phyloP scores from a whole-genome alignment of 2,797 vertebrate genomes.

The Pachyuromys duprasi region DNA sequence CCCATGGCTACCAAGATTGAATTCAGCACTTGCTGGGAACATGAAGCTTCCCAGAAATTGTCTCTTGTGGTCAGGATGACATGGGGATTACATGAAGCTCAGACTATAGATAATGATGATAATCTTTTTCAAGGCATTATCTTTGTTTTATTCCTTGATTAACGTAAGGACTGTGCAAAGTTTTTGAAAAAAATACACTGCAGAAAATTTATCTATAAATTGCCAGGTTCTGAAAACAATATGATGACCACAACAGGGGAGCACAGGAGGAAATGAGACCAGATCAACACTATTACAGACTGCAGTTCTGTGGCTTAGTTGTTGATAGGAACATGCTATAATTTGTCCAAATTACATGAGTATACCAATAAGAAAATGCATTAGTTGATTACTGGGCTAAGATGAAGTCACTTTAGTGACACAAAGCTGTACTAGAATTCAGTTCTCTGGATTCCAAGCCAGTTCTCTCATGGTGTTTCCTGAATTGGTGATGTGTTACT shows the following conservation, averaged over 20 bases:
- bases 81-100: not conserved
- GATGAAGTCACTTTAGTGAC: not conserved
- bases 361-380: not conserved
- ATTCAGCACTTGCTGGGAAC: not conserved
- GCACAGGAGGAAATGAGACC: not conserved
- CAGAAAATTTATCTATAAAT: not conserved
- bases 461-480: not conserved
- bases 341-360: not conserved
- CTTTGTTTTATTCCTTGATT: not conserved
- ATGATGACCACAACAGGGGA: not conserved
- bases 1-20: not conserved
- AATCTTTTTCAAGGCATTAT: conserved; percentile 9
- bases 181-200: not conserved
- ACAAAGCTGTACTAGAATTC: not conserved
- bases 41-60: not conserved
- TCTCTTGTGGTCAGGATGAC: not conserved
- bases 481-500: conserved; percentile 51
- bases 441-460: not conserved
- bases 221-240: not conserved
- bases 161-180: not conserved
- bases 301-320: not conserved
- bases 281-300: not conserved
- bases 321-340: not conserved
- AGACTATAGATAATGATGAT: not conserved
- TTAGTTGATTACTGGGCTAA: not conserved